Conservation (phyloP, 2,113 vertebrate species). For the Lepidothrix coronata region DNA sequence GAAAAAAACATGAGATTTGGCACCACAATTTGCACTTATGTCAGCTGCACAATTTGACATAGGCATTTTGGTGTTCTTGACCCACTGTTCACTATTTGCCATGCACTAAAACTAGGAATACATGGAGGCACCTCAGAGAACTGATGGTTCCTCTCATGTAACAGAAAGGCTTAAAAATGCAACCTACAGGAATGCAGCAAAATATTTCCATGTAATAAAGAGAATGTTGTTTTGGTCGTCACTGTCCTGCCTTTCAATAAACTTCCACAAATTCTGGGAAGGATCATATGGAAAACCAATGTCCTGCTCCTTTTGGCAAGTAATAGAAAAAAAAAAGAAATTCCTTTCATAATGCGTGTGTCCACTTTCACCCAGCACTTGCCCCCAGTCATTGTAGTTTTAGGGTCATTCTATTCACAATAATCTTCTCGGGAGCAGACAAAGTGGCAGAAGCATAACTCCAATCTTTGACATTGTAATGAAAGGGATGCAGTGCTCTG, state of each 20-base stretch:
- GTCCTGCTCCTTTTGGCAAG: background rate
- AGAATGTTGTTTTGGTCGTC: background rate
- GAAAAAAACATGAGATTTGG: background rate
- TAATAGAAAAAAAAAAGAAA: background rate
- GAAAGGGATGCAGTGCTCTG: background rate
- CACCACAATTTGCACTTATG: background rate
- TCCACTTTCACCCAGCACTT: background rate
- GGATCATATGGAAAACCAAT: background rate
- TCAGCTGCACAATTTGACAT: background rate
- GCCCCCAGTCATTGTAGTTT: background rate
- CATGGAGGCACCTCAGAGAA: background rate
- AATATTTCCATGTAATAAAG: background rate
- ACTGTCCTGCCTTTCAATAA: background rate
- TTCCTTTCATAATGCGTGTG: background rate
- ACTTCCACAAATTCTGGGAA: background rate
- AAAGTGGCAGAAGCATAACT: rapidly evolving
- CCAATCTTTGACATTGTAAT: background rate
- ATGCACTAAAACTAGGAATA: background rate
- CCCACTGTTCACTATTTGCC: background rate
- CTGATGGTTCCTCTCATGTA: background rate
- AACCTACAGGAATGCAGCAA: background rate
- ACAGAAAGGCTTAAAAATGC: background rate
- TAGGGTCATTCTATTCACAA: background rate
- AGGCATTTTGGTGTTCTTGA: background rate
- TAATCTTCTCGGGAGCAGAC: background rate